Percentiles rank a stretch among this genome's conserved stretches.
Conservation (phyloP, 2,113 vertebrate species). For the Promerops cafer region DNA sequence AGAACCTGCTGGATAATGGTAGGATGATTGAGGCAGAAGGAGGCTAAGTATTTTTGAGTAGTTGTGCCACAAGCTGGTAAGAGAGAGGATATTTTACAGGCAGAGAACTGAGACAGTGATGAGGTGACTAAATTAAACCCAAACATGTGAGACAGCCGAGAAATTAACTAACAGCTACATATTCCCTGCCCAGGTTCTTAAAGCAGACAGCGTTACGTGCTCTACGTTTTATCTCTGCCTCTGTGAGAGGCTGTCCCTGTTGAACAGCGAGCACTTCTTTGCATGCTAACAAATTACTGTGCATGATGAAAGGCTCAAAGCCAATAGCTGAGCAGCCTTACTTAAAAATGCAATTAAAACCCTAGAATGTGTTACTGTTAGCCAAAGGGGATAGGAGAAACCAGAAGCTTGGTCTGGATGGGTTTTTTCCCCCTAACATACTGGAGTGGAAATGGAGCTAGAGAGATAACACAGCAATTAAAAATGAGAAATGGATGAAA, state of each 20-base stretch:
- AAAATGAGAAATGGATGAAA: not conserved
- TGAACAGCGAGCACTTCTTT: rapidly evolving
- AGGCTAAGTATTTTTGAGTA: not conserved
- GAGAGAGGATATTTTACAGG: not conserved
- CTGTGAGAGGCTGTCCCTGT: not conserved
- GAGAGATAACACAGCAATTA: conserved; percentile 37
- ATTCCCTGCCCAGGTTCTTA: not conserved
- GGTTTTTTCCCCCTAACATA: not conserved
- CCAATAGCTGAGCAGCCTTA: not conserved
- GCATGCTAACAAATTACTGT: not conserved
- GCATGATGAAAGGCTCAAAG: not conserved
- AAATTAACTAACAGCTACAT: not conserved
- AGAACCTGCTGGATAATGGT: not conserved
- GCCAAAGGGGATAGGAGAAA: not conserved
- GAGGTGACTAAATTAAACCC: not conserved
- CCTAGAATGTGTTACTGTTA: not conserved
- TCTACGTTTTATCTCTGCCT: not conserved
- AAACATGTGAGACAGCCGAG: not conserved
- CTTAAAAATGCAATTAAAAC: conserved; percentile 48
- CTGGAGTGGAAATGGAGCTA: not conserved
- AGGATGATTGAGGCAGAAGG: not conserved
- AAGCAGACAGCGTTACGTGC: rapidly evolving
- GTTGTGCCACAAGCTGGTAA: not conserved
- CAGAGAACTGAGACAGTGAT: not conserved
- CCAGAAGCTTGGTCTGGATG: not conserved